These are phyloP conservation scores for Burhinus bistriatus DNA, from an alignment of 2,113 vertebrate species.

Conservation along the genomic window DNA sequence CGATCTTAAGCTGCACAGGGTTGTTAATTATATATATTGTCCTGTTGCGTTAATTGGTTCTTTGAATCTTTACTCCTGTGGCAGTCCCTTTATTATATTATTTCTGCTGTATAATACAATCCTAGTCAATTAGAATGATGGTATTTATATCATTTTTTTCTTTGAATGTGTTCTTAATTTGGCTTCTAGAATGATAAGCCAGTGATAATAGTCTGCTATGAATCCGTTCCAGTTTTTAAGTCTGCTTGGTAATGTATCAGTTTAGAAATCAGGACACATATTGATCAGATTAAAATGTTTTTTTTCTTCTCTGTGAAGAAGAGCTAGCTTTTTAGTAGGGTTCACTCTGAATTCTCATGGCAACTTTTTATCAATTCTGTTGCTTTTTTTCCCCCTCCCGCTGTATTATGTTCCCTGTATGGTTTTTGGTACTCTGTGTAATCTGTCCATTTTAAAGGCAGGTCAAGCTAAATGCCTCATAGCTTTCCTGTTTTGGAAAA, in stretches of 20 bases:
- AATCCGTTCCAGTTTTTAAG: not conserved
- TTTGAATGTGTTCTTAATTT: not conserved
- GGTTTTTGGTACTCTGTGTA: not conserved
- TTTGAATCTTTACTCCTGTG: not conserved
- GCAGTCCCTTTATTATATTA: not conserved
- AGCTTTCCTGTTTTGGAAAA: not conserved
- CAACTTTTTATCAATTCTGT: not conserved
- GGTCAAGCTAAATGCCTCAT: not conserved
- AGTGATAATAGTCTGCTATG: not conserved
- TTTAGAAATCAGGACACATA: not conserved
- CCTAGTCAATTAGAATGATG: not conserved
- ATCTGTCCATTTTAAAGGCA: not conserved
- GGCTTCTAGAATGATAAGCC: not conserved
- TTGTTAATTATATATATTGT: not conserved
- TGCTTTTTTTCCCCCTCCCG: not conserved
- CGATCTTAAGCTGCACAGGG: not conserved
- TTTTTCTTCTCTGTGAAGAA: not conserved
- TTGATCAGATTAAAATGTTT: not conserved
- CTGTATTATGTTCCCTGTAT: not conserved
- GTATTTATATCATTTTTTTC: not conserved
- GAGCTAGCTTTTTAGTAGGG: not conserved
- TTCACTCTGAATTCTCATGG: not conserved
- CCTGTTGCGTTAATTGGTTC: not conserved
- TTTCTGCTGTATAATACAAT: not conserved
- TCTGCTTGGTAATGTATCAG: not conserved